A percentile compares a stretch with the other conserved stretches of the same genome.
These are phyloP conservation scores for Yponomeuta sedellus DNA, from an alignment of 2,888 invertebrate species.

Conservation along the genomic window DNA sequence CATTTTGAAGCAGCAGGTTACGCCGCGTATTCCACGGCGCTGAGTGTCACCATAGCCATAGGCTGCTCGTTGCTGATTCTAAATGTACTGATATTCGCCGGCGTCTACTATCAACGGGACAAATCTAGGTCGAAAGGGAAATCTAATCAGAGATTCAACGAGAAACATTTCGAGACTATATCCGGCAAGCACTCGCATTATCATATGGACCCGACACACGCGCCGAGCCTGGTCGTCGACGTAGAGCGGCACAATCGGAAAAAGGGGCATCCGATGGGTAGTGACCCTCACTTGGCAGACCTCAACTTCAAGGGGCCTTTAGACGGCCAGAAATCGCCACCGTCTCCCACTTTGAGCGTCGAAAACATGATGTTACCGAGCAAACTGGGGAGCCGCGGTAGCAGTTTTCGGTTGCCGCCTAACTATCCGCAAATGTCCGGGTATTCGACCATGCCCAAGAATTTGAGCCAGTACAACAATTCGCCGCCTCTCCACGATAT, in stretches of 20 bases:
- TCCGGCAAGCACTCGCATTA: slow-evolving; percentile 87
- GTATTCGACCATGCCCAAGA: slow-evolving; percentile 78
- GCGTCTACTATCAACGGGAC: slow-evolving; percentile 88
- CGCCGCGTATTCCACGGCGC: slow-evolving; percentile 84
- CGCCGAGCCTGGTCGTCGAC: slow-evolving; percentile 89
- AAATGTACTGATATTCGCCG: slow-evolving; percentile 89
- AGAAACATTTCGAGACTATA: slow-evolving; percentile 84
- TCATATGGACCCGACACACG: slow-evolving; percentile 84
- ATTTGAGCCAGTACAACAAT: slow-evolving; percentile 73
- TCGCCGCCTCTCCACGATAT: slow-evolving; percentile 68
- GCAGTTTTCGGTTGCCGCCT: slow-evolving; percentile 60
- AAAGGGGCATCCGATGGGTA: slow-evolving; percentile 55
- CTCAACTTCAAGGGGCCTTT: slow-evolving; percentile 76
- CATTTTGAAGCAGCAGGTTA: slow-evolving; percentile 88
- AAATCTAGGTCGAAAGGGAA: slow-evolving; percentile 81
- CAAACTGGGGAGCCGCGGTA: slow-evolving; percentile 71
- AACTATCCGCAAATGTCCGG: slow-evolving; percentile 63
- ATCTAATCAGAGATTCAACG: slow-evolving; percentile 83
- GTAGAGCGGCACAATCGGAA: slow-evolving; percentile 79
- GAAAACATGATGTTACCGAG: slow-evolving; percentile 69
- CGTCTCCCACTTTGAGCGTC: slow-evolving; percentile 78
- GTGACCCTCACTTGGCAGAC: slow-evolving; percentile 72
- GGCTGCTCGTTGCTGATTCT: slow-evolving; percentile 88
- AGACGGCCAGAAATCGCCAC: slow-evolving; percentile 76
- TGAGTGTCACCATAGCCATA: slow-evolving; percentile 87